Evolutionary conservation across 1,140 invertebrate species (phyloP).

Genomic region (Acyrthosiphon pisum): DNA sequence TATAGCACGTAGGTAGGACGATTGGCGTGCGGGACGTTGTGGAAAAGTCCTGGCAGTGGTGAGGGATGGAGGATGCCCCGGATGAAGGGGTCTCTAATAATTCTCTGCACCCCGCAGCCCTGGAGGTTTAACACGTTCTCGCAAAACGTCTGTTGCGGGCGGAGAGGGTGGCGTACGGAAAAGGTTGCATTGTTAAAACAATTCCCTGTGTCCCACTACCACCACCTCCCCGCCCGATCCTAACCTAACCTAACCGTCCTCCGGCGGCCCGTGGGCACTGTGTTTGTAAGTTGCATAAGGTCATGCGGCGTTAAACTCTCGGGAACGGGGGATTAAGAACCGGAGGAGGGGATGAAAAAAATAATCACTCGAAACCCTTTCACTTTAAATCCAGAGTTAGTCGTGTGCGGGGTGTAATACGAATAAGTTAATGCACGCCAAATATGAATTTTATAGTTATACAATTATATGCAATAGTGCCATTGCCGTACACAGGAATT

Average conservation of each 20-base stretch:
- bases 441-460: not conserved
- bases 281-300: not conserved
- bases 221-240: not conserved
- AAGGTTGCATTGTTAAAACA: slow-evolving; percentile 50
- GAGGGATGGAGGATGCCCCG: not conserved
- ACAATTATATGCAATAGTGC: not conserved
- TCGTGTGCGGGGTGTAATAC: not conserved
- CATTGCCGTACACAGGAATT: too few relatives aligned
- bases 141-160: not conserved
- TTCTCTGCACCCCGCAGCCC: not conserved
- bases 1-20: not conserved
- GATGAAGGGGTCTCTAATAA: not conserved
- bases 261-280: not conserved
- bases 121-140: slow-evolving; percentile 41
- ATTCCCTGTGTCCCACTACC: not conserved
- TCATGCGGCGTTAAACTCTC: not conserved
- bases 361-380: not conserved
- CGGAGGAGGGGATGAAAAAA: not conserved
- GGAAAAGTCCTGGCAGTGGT: not conserved
- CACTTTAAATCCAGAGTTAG: not conserved
- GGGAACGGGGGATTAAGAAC: not conserved
- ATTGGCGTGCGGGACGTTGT: not conserved
- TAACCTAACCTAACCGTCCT: not conserved
- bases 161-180: not conserved
- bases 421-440: not conserved